Base-by-base conservation (phyloP, 2,888 invertebrate species). In the Dryadula phaetusa region DNA sequence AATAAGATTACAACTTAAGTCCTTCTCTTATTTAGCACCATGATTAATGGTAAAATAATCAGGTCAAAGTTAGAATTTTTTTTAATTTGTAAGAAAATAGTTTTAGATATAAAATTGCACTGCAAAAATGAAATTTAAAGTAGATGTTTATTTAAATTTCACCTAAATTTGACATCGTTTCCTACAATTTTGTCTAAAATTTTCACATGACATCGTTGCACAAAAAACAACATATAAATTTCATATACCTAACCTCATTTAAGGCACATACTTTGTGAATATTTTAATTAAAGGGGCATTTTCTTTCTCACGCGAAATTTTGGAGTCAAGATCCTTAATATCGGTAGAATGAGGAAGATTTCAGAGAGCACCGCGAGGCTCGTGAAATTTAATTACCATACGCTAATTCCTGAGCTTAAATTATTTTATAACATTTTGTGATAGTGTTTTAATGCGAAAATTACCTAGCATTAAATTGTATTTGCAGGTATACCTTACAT, bases 221-320 rank as follows among this genome's bases (percentile, higher is more conserved):
- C 7, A 52, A 7, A 47, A 52, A 28, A 16, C 28, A 52, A n/a
- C 16, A 25, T 25, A 49, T 52, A 16, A 28, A 28, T 52, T 28
- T 25, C n/a, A 28, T 16, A 49, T 25, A 25, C 22, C 44, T 44
- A 16, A 44, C 44, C 44, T 25, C 44, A 60, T 60, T 42, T 25
- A 25, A 28, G 14, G n/a, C 25, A 28, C 12, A 44, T 44, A 42
- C 44, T 42, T 60, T 42, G 44, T 7, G 60, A 44, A 42, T 60
- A 60, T 60, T 60, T 60, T 60, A 60, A 60, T 60, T 60, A 60
- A 56, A 44, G 60, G 16, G 44, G 44, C 12, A 44, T 44, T 60
- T 60, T 60, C 44, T 46, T 60, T 32, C 44, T 18, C 22, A 22
- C 22, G 60, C 28, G 28, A 44, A 18, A 60, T 60, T 60, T 60